Base-by-base conservation (phyloP, 1,140 invertebrate species). In the Trichomalopsis sarcophagae region DNA sequence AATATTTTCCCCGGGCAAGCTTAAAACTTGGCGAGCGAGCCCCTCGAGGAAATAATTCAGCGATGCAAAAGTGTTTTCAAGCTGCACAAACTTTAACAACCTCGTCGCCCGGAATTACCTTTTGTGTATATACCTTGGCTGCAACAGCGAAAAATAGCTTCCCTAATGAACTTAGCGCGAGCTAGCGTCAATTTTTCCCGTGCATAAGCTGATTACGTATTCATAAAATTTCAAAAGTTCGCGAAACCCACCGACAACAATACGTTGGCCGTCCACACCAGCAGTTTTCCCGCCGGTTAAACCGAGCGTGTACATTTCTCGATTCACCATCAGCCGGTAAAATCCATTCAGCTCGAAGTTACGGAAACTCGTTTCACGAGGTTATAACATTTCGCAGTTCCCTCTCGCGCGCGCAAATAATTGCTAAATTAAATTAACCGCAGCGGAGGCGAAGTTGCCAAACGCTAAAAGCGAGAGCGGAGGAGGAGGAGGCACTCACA, bases 371-470 rank as follows among this genome's bases (percentile, higher is more conserved):
- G 36, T 76, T 76, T 76, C 74, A 76, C 55, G 4, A 62, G 55
- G 55, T 62, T 62, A 62, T 62, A 62, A 62, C 55, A n/a, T 62
- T 62, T 62, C 55, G 55, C 55, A 21, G 55, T n/a, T 44, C 10
- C 40, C 47, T n/a, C 17, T 14, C 27, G 2, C n/a, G 17, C 66
- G 33, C 21, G 14, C 33, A 50, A 81, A 50, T 71, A 50, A 73
- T 50, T 81, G 40, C 30, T 50, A 81, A 73, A 81, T 81, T 50
- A 73, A 71, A 73, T 81, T 81, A 71, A 73, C 17, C 23, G 27
- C 40, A 23, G 6, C 2, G 33, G n/a, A 23, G 14, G 68, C 27
- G 27, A 44, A 69, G 6, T 36, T 69, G 47, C 76, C 47, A 66
- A 78, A 55, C 27, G 50, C 13, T 78, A 78, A 78, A 66, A 78